phyloP scores from a whole-genome alignment of 2,797 vertebrate species.

The Acropternis orthonyx region DNA sequence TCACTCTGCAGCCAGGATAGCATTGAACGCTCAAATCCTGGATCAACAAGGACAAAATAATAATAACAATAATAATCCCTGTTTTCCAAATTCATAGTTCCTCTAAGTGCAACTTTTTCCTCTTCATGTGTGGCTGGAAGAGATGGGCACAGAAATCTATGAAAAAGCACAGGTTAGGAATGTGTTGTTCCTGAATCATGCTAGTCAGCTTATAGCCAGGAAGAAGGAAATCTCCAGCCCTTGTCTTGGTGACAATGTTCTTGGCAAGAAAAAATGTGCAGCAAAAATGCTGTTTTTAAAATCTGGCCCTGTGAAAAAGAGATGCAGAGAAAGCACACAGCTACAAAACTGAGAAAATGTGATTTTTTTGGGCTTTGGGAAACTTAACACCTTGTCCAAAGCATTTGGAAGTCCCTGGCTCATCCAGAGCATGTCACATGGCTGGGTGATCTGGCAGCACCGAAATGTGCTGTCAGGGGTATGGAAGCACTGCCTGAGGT shows the following conservation, averaged over 20 bases:
- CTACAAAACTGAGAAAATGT: background rate
- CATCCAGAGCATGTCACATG: background rate
- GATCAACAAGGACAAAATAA: background rate
- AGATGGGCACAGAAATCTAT: background rate
- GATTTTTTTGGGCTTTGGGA: background rate
- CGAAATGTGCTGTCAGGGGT: background rate
- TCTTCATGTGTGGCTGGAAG: background rate
- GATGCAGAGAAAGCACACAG: background rate
- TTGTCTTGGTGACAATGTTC: background rate
- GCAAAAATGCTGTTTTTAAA: background rate
- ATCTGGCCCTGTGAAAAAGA: background rate
- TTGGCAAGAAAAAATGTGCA: background rate
- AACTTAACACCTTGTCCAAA: slow-evolving; percentile 31
- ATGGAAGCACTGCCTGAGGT: background rate
- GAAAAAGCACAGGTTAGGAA: background rate
- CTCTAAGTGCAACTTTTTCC: background rate
- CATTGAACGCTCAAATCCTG: background rate
- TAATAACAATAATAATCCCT: background rate
- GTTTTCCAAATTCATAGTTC: background rate
- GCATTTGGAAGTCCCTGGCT: background rate
- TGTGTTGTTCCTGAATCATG: background rate
- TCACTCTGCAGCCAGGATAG: background rate
- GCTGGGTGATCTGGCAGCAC: background rate
- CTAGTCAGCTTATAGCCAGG: background rate
- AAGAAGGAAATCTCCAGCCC: slow-evolving; percentile 1